phyloP scores from a whole-genome alignment of 2,888 invertebrate genomes.

The Stenolophus ochropezus region DNA sequence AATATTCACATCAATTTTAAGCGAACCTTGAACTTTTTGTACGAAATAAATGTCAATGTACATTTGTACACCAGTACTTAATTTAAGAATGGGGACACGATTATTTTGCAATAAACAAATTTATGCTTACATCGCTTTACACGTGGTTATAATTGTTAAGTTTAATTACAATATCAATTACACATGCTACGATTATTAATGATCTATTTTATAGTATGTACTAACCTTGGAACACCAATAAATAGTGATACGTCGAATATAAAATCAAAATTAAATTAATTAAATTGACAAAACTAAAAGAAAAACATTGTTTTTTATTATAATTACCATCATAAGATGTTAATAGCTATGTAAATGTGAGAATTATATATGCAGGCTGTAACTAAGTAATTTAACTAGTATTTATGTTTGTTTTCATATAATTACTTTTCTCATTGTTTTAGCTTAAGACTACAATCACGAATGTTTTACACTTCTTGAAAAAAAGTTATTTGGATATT shows the following conservation, averaged over 20 bases:
- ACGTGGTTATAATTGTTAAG: not conserved
- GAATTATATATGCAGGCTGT: not conserved
- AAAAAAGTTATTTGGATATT: not conserved
- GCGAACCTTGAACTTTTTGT: too few relatives aligned
- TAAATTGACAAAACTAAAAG: not conserved
- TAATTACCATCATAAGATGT: not conserved
- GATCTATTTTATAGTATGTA: not conserved
- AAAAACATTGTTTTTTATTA: not conserved
- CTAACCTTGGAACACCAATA: not conserved
- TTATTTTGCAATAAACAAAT: too few relatives aligned
- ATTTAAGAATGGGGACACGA: too few relatives aligned
- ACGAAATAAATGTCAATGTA: too few relatives aligned
- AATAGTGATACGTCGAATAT: not conserved
- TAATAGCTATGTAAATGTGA: not conserved
- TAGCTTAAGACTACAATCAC: not conserved
- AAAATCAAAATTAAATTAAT: not conserved
- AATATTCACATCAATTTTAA: too few relatives aligned
- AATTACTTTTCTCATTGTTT: not conserved
- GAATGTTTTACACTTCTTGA: not conserved
- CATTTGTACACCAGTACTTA: too few relatives aligned
- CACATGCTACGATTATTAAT: not conserved
- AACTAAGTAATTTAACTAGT: not conserved
- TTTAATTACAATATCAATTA: not conserved
- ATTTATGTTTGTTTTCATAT: not conserved
- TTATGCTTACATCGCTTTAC: not conserved